phyloP scores from a whole-genome alignment of 2,113 vertebrate species.

The mouse (Mus musculus) region DNA sequence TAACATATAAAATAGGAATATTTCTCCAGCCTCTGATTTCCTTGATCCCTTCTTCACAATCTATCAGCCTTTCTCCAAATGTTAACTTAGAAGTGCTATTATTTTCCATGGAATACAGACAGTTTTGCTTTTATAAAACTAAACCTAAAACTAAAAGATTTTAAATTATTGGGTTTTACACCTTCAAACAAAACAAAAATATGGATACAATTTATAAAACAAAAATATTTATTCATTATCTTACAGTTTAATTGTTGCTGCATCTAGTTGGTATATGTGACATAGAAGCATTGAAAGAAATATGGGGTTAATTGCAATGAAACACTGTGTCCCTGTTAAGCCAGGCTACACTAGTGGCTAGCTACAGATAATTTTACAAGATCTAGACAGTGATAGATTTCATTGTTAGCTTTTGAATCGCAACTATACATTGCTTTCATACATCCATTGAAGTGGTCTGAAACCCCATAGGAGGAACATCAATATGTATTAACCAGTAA shows the following conservation, averaged over 20 bases:
- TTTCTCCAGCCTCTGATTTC: fast-evolving
- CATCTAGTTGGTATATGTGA: neutral
- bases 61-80: neutral
- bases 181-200: fast-evolving
- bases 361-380: fast-evolving
- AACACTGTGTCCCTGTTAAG: neutral
- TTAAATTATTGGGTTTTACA: neutral
- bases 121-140: neutral
- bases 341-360: no score
- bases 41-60: neutral
- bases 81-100: neutral
- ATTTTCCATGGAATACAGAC: neutral
- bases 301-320: neutral
- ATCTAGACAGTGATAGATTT: fast-evolving
- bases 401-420: neutral
- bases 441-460: no score
- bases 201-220: neutral
- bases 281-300: no score
- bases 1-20: neutral
- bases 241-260: neutral
- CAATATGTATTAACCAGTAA: no score
- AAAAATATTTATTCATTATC: neutral
- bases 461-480: no score
- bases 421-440: neutral
- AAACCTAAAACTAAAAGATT: neutral